These are phyloP conservation scores for Drosophila truncata DNA, from an alignment of 1,140 invertebrate genomes.

Conservation along the genomic window DNA sequence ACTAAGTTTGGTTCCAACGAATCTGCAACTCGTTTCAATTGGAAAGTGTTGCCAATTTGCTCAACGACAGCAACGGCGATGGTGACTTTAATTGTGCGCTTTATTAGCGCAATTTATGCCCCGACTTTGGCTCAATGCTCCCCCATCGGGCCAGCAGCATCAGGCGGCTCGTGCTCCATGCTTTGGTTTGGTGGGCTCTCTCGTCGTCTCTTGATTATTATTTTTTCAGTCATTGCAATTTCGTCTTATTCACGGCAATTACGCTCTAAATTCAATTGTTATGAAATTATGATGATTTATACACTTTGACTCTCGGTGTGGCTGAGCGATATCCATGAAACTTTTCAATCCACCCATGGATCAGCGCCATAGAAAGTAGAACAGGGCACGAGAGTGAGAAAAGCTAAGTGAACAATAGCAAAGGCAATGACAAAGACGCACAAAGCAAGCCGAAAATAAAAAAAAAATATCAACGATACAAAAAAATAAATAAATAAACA, in stretches of 20 bases:
- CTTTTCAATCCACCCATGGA: slow-evolving; percentile 66
- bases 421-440: slow-evolving; percentile 42
- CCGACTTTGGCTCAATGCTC: slow-evolving; percentile 63
- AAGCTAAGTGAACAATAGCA: slow-evolving; percentile 39
- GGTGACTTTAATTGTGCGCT: slow-evolving; percentile 76
- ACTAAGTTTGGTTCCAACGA: slow-evolving; percentile 11
- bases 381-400: slow-evolving; percentile 65
- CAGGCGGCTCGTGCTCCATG: slow-evolving; percentile 47
- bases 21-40: slow-evolving; percentile 69
- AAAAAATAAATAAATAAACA: slow-evolving; percentile 23
- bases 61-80: slow-evolving; percentile 45
- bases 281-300: slow-evolving; percentile 72
- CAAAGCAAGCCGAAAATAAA: slow-evolving; percentile 44
- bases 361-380: slow-evolving; percentile 71
- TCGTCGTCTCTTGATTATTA: slow-evolving; percentile 65
- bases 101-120: slow-evolving; percentile 81
- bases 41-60: slow-evolving; percentile 83
- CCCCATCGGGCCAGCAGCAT: slow-evolving; percentile 35
- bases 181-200: slow-evolving; percentile 25
- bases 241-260: slow-evolving; percentile 72
- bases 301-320: slow-evolving; percentile 9
- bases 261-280: slow-evolving; percentile 78
- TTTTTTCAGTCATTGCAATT: slow-evolving; percentile 72
- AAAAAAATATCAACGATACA: slow-evolving; percentile 35
- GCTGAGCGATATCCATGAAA: slow-evolving; percentile 30